Evolutionary conservation across 1,140 invertebrate genomes (phyloP), one percentile per base, ranked within the genome.

Genomic region (Monochamus saltuarius): DNA sequence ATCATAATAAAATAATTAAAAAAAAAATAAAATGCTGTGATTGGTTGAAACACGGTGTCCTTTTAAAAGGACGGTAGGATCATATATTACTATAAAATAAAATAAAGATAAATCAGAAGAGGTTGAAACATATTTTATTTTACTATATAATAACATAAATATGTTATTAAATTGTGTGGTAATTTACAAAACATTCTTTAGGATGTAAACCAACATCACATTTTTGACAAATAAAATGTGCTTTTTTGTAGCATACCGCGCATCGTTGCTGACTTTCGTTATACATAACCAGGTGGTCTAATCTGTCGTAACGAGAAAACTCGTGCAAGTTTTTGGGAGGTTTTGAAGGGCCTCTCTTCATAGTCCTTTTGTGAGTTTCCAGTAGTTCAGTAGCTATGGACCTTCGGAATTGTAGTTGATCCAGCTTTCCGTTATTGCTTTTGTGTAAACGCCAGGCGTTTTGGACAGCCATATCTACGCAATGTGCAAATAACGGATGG

Each of bases 401-500:
- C 3, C 39, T 6, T 56, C 19, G 6, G 17, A 42, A 56, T 4
- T 2, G 6, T 8, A 56, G 22, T 11, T 43, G 54, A 34, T 56
- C 37, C 38, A 42, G 7, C 13, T 42, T 35, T n/a, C 42, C 39
- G 4, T 17, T 11, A 38, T 29, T 29, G 16, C n/a, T 2, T 4
- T 22, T 46, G 14, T 56, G 22, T 17, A 56, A 34, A 4, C 17
- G 39, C 54, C 54, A 56, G 14, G 38, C 38, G 17, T 56, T 56
- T 40, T 22, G 39, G 22, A 40, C 29, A 7, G 40, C 54, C 54
- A 45, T 56, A 46, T 45, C 40, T 7, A 56, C 11, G 13, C 35
- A 38, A 16, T 45, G 42, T 4, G 54, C 19, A 54, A 65, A 70
- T 62, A 73, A 59, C 56, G 56, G 53, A 65, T 47, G 65, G 38